These are phyloP conservation scores for Rotaria socialis DNA, from an alignment of 2,888 invertebrate species.

Conservation along the genomic window DNA sequence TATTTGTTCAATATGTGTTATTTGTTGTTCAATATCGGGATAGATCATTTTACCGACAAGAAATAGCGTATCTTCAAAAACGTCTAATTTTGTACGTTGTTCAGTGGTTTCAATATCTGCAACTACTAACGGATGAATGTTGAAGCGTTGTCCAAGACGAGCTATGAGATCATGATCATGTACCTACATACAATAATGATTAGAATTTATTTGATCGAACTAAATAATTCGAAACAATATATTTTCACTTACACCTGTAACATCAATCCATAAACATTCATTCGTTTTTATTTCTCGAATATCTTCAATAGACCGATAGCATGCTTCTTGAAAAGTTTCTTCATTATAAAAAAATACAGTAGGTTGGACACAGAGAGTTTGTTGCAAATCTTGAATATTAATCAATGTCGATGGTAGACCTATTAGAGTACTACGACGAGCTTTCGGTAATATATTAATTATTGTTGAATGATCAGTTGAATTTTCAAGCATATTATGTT, in stretches of 20 bases:
- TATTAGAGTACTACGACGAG: not conserved
- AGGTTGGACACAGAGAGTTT: not conserved
- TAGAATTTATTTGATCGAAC: no score
- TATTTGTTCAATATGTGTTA: not conserved
- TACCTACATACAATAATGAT: not conserved
- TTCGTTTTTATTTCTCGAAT: not conserved
- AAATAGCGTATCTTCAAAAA: not conserved
- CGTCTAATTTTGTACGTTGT: constrained; percentile 4
- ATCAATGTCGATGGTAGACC: not conserved
- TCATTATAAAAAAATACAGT: not conserved
- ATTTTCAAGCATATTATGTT: not conserved
- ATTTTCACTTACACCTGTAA: not conserved
- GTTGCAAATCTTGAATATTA: not conserved
- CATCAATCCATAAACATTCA: constrained; percentile 11
- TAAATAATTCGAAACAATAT: no score
- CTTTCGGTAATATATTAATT: not conserved
- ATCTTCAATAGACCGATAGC: not conserved
- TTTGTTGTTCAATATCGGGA: not conserved
- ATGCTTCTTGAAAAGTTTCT: not conserved
- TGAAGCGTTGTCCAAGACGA: not conserved
- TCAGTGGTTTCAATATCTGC: not conserved
- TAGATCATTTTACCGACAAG: not conserved
- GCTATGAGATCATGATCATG: not conserved
- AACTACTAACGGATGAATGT: not conserved
- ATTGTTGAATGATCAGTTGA: not conserved